A percentile compares a stretch with the other conserved stretches of the same genome.
These are phyloP conservation scores for Pomatostomus ruficeps DNA, from an alignment of 2,113 vertebrate genomes.

Conservation along the genomic window DNA sequence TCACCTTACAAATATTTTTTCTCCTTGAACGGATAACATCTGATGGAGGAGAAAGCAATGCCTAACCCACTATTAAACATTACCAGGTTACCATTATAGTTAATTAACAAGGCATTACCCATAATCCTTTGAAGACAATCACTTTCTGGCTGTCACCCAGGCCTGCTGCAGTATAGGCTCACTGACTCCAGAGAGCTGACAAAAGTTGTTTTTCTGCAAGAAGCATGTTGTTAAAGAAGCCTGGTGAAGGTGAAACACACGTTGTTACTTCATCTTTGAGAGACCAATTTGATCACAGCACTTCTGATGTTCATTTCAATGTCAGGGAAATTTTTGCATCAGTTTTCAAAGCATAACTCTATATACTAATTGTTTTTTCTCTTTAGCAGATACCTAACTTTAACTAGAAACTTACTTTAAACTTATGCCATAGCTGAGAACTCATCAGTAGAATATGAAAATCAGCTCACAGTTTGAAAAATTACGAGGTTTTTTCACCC, in stretches of 20 bases:
- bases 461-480: background rate
- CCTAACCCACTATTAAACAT: slow-evolving; percentile 31
- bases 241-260: background rate
- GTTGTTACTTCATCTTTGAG: background rate
- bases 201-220: background rate
- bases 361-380: background rate
- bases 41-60: slow-evolving; percentile 23
- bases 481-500: background rate
- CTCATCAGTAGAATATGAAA: background rate
- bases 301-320: slow-evolving; percentile 35
- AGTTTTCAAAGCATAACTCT: slow-evolving; percentile 41
- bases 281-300: background rate
- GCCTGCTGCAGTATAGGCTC: background rate
- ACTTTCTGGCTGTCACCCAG: slow-evolving; percentile 32
- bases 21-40: slow-evolving; percentile 52
- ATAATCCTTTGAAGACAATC: slow-evolving; percentile 39
- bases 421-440: slow-evolving; percentile 35
- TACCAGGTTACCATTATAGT: slow-evolving; percentile 26
- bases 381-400: slow-evolving; percentile 24
- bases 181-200: slow-evolving; percentile 1
- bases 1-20: slow-evolving; percentile 64
- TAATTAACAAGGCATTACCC: slow-evolving; percentile 40
- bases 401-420: slow-evolving; percentile 43
- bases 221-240: background rate
- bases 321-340: slow-evolving; percentile 31